Base-by-base conservation (phyloP, 2,113 vertebrate species). In the Gymnogyps californianus region DNA sequence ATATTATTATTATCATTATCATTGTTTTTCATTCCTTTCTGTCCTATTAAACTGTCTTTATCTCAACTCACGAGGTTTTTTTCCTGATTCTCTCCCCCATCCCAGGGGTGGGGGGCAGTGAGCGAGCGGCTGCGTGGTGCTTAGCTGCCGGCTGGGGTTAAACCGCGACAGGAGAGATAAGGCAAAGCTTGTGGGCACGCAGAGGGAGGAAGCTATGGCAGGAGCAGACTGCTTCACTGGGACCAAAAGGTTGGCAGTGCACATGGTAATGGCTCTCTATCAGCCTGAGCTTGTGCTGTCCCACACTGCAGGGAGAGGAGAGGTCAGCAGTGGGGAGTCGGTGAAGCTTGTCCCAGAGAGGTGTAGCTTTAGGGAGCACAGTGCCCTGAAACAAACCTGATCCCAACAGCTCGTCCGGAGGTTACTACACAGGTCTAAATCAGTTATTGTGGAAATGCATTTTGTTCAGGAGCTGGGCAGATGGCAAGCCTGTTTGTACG, bases 241-340 rank as follows among this genome's bases (percentile, higher is more conserved):
- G 24, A 11, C 58, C 3, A 1, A 71, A 64, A 38, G 7, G 9
- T 3, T 26, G 49, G 19, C 44, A 21, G 40, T 26, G 18, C 26
- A 18, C 10, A 31, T 0, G 3, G 46, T 18, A 29, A 58, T 38
- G 28, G 22, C 47, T 31, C 8, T 51, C 66, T 29, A 6, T 21
- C 18, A 54, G 28, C 51, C 34, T 28, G 12, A 65, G 15, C 36
- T 65, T 2, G 2, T 31, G 25, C n/a, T 31, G 42, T 31, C 55
- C 40, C 17, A 5, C 21, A 10, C 16, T 11, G 34, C 16, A 31
- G 24, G 24, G 13, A 38, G 28, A 44, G 10, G 22, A 58, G 52
- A 46, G 34, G 14, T 29, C 0, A 1, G 26, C 2, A 1, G 20
- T 6, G 3, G 17, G 28, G 12, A 44, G 7, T 9, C 0, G 0